These are phyloP conservation scores for Acanthoscelides obtectus DNA, from an alignment of 2,888 invertebrate species.

Conservation along the genomic window DNA sequence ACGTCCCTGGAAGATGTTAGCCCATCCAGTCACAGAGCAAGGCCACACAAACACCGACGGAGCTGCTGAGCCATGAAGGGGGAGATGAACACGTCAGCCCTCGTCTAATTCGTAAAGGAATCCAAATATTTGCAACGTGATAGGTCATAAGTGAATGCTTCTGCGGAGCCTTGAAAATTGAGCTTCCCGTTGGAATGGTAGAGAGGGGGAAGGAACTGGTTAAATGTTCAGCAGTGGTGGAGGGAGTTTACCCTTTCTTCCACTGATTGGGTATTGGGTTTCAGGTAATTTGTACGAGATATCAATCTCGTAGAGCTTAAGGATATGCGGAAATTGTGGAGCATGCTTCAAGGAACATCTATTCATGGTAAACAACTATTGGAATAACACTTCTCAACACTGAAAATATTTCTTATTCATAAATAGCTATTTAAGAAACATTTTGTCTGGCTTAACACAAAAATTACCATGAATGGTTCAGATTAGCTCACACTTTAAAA, in stretches of 20 bases:
- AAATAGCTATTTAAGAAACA: too few relatives aligned
- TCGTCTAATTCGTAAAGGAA: constrained; percentile 12
- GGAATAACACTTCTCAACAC: too few relatives aligned
- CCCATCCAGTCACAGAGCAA: neutral
- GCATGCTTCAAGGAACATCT: too few relatives aligned
- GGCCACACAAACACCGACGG: neutral
- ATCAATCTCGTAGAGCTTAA: too few relatives aligned
- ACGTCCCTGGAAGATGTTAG: neutral
- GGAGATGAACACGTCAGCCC: neutral
- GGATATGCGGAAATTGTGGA: too few relatives aligned
- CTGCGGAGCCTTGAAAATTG: neutral
- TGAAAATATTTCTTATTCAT: too few relatives aligned
- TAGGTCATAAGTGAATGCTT: constrained; percentile 30
- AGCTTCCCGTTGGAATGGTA: neutral
- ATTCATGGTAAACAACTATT: too few relatives aligned
- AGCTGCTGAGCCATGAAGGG: neutral
- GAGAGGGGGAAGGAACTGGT: neutral
- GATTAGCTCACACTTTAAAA: too few relatives aligned
- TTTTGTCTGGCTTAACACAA: too few relatives aligned
- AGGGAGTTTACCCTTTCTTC: neutral
- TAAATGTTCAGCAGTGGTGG: neutral
- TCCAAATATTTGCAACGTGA: constrained; percentile 22
- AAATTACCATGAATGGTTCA: too few relatives aligned
- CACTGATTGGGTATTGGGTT: neutral
- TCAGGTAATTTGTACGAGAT: too few relatives aligned